Percentiles rank a stretch among this genome's conserved stretches.
Evolutionary conservation across 2,113 vertebrate species (phyloP).

Genomic region (Chlamydotis undulata): DNA sequence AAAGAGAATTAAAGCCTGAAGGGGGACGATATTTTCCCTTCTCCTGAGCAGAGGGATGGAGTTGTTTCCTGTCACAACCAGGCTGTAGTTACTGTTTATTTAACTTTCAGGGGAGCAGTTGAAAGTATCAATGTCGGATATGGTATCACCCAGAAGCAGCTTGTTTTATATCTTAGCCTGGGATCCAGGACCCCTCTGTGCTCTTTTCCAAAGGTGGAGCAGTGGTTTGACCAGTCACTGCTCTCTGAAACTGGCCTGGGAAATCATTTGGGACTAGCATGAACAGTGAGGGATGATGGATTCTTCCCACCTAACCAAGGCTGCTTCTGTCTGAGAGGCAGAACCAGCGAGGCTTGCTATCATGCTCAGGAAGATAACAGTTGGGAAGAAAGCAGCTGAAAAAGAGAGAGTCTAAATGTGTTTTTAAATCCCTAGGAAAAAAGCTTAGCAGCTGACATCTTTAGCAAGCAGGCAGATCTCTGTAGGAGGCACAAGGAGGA

Average conservation of each 20-base stretch:
- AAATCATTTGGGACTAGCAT: background rate
- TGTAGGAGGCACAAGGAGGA: background rate
- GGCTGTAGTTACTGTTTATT: background rate
- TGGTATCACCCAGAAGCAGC: background rate
- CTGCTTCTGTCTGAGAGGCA: background rate
- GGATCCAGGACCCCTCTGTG: background rate
- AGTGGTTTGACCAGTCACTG: background rate
- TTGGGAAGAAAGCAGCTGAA: background rate
- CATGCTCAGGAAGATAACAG: background rate
- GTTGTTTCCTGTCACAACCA: slow-evolving; percentile 7
- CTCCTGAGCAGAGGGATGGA: background rate
- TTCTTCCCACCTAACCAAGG: background rate
- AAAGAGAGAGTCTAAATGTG: background rate
- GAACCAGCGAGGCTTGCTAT: background rate
- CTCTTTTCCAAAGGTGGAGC: background rate
- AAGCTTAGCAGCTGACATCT: background rate
- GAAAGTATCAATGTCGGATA: background rate
- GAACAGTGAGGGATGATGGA: background rate
- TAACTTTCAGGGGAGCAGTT: background rate
- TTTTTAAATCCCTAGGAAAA: background rate
- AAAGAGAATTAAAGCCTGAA: background rate
- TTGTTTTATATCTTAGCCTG: background rate
- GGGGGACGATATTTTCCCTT: background rate
- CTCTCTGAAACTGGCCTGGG: background rate
- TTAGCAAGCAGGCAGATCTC: background rate